Base-by-base conservation (phyloP, 1,140 invertebrate species). In the Drosophila biarmipes region DNA sequence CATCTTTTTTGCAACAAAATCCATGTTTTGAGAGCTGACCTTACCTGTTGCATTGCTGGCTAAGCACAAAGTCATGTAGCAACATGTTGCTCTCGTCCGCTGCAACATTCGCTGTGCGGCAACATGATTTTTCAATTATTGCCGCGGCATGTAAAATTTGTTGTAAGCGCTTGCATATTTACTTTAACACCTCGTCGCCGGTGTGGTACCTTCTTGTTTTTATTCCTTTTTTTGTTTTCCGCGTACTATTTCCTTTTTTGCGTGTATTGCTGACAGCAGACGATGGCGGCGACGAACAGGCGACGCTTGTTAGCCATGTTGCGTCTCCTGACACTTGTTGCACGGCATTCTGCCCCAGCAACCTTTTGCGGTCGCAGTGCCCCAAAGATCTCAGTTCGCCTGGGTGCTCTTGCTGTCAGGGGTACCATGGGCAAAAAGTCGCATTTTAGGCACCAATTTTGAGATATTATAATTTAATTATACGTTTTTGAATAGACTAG, bases 41-140 rank as follows among this genome's bases (percentile, higher is more conserved):
- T 68, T 67, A 42, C 38, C 43, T n/a, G 61, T 49, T 51, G 45
- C 0, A 37, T 31, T 37, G 21, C 27, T 15, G 49, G 46, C 68
- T 81, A 78, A 82, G 80, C 75, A 78, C 64, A 84, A 75, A 82
- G 27, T 79, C 80, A 46, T 84, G 80, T 82, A 61, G 72, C 75
- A 75, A 66, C 77, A 73, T 79, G 69, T 76, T 76, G 62, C 66
- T 5, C 10, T 6, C 8, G 62, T 24, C 8, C 27, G 55, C 43
- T 21, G 76, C 75, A 78, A 58, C 74, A 71, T 78, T 55, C 62
- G 42, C 34, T 79, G 76, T 79, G 77, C 67, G 42, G 79, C 79
- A 82, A 82, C 80, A 84, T 79, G 80, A 74, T 72, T 84, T 84
- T 84, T 84, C 80, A 84, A 84, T 84, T 84, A 84, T 84, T 61